Evolutionary conservation across 2,888 invertebrate species (phyloP).

Genomic region (Agrochola lychnidis): DNA sequence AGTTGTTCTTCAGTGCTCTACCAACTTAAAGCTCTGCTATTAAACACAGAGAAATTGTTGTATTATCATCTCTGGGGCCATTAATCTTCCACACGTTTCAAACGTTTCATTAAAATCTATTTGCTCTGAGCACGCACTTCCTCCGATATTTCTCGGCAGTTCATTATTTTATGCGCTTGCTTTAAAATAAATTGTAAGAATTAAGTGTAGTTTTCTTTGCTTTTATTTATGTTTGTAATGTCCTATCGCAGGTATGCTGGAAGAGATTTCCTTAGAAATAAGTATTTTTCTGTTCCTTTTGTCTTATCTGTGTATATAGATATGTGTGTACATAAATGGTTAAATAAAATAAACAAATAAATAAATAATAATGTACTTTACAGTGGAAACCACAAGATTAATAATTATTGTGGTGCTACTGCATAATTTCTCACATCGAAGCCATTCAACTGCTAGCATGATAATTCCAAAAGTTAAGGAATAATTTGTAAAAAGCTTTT

Average conservation of each 20-base stretch:
- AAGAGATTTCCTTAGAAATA: too few species aligned
- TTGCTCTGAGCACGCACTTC: conserved; percentile 55
- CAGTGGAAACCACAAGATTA: neutral
- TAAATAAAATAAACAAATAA: too few species aligned
- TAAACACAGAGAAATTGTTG: conserved; percentile 66
- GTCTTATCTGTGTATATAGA: too few species aligned
- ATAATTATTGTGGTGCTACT: too few species aligned
- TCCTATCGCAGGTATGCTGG: too few species aligned
- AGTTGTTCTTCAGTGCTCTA: neutral
- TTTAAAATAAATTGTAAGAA: conserved; percentile 31
- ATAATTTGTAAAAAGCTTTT: conserved; percentile 6
- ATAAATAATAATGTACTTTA: neutral
- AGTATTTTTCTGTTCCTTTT: too few species aligned
- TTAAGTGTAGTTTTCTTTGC: neutral
- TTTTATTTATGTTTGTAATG: neutral
- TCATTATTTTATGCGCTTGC: conserved; percentile 55
- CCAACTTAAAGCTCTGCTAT: conserved; percentile 37
- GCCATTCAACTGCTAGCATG: neutral
- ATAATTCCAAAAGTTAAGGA: neutral
- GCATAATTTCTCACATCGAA: neutral
- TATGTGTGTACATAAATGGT: too few species aligned
- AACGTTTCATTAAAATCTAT: conserved; percentile 68
- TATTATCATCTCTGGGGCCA: conserved; percentile 67
- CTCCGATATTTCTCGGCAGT: conserved; percentile 48
- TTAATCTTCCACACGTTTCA: conserved; percentile 68